Evolutionary conservation across 1,140 invertebrate genomes (phyloP), one percentile per base, ranked within the genome.

Genomic region (Phymastichus coffea): DNA sequence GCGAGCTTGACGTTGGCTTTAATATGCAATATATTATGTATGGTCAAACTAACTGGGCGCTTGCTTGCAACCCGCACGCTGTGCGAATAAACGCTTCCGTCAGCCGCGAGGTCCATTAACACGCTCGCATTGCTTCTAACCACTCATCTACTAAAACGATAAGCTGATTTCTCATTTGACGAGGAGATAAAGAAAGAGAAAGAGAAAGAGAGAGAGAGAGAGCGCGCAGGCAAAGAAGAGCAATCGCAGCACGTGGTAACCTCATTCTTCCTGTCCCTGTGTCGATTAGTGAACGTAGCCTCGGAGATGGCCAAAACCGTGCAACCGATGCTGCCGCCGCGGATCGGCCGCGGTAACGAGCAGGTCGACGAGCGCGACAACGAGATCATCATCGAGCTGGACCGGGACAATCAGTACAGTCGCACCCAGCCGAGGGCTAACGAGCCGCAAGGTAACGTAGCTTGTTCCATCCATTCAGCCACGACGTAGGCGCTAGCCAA

Each of bases 381-480:
- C 74, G 78, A 80, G 74, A 79, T 80, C 68, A 75, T 80, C 75
- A 79, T 80, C 73, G 76, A 77, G 64, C 69, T 80, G 76, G 78
- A 80, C 71, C 76, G 72, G 65, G 77, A 79, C 70, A 80, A 79
- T 75, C 78, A 79, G 66, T 80, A 79, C 70, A 75, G 77, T 73
- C 77, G 77, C 65, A 80, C 77, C 33, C 78, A 80, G 63, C 78
- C 77, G 46, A 74, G 78, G 70, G 77, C 78, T 65, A 80, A 79
- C 70, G 77, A 80, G 65, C 78, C 78, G 59, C 78, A 79, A 80
- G 78, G 78, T 80, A 79, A 79, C 66, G 53, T n/a, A 12, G 28
- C 28, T 33, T 33, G 6, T 33, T 33, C 28, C 28, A 33, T 33
- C 12, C n/a, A n/a, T n/a, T n/a, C n/a, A n/a, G n/a, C n/a, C n/a